Conservation (phyloP, 2,888 invertebrate genomes). For the Drosophila paracracens region DNA sequence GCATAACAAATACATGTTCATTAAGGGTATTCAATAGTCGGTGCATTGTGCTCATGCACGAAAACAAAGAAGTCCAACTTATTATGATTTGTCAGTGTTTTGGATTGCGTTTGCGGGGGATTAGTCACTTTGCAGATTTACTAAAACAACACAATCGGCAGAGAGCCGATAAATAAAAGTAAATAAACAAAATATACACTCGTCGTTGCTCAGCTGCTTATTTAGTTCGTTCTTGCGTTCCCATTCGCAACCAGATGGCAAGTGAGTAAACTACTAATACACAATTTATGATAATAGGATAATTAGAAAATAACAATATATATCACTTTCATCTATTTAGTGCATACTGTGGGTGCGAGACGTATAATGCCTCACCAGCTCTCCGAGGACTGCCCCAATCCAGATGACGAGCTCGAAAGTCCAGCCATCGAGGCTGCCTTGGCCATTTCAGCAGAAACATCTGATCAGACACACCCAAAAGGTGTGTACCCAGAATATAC, state of each 20-base stretch:
- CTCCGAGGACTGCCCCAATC: slow-evolving; percentile 70
- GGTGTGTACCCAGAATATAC: slow-evolving; percentile 47
- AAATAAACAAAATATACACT: slow-evolving; percentile 18
- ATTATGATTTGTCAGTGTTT: slow-evolving; percentile 20
- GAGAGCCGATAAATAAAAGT: slow-evolving; percentile 20
- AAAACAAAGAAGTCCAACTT: slow-evolving; percentile 66
- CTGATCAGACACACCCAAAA: slow-evolving; percentile 66
- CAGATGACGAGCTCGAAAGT: slow-evolving; percentile 82
- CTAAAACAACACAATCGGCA: slow-evolving; percentile 25
- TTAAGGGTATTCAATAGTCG: slow-evolving; percentile 36
- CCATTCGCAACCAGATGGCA: slow-evolving; percentile 8
- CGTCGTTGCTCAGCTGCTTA: slow-evolving; percentile 25
- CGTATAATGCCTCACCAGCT: slow-evolving; percentile 71
- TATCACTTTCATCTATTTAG: slow-evolving; percentile 38
- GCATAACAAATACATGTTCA: neutral
- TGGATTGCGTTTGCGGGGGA: slow-evolving; percentile 36
- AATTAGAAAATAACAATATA: neutral
- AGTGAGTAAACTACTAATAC: slow-evolving; percentile 30
- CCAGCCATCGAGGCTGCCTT: slow-evolving; percentile 82
- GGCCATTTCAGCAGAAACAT: slow-evolving; percentile 71
- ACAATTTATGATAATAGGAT: neutral
- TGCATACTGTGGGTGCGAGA: slow-evolving; percentile 84
- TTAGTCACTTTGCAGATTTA: slow-evolving; percentile 57
- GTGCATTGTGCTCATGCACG: neutral
- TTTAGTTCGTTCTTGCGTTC: neutral